Evolutionary conservation across 2,888 invertebrate genomes (phyloP), one percentile per base, ranked within the genome.

Genomic region (Amblyjoppa fuscipennis): DNA sequence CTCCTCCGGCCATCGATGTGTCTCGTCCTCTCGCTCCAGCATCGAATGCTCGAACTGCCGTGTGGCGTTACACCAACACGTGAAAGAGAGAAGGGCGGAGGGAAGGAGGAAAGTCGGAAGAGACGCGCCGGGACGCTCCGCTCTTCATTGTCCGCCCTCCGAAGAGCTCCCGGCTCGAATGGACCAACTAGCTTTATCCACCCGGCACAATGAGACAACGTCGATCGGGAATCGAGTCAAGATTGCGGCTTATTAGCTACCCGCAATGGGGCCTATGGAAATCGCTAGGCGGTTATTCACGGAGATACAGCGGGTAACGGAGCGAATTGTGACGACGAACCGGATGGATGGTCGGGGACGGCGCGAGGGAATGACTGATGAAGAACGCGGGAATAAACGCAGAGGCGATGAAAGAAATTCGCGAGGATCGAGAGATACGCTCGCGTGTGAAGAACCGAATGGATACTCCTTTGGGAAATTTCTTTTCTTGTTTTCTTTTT

Each of bases 231-330:
- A 83, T 71, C 75, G 75, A 79, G 69, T 75, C 53, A 78, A 64
- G 75, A 83, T 83, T 69, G 73, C 51, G 69, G 69, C 73, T 74
- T 78, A 78, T 78, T 78, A 83, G 78, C 73, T 41, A 77, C 41
- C 51, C 51, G 61, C 61, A 53, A 64, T 25, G 41, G 41, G 16
- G 45, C 45, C 38, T 53, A 70, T 71, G 31, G 56, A 68, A 74
- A 80, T 75, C 38, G 16, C 45, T 70, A 20, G 41, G 13, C 74
- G 41, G 41, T 61, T 28, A 45, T 59, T 41, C 51, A 51, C 13
- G 25, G 34, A 20, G 49, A 31, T 20, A 51, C 20, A 20, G 56
- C 9, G 25, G 13, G 75, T 13, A 45, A 59, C 38, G 45, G 61
- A 64, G 34, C 31, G 34, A 34, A 64, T 64, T 31, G 61, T 64